phyloP scores from a whole-genome alignment of 2,797 vertebrate genomes.

The Coccyzus lansbergi region DNA sequence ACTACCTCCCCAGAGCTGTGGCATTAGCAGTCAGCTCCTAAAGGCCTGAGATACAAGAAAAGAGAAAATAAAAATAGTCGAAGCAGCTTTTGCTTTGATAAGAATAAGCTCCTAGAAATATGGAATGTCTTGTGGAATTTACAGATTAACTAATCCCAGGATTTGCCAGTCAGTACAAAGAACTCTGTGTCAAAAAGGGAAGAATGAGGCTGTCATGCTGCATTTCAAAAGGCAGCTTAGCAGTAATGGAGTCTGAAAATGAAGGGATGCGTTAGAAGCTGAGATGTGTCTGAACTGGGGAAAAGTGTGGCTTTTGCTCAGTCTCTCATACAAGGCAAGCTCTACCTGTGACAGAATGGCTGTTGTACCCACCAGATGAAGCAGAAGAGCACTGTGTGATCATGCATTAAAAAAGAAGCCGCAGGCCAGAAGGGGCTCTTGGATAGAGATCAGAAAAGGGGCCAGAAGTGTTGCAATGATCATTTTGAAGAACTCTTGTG shows the following conservation, averaged over 20 bases:
- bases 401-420: accelerated
- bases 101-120: not conserved
- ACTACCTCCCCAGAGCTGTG: not conserved
- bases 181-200: not conserved
- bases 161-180: not conserved
- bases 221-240: not conserved
- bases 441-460: not conserved
- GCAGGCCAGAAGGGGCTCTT: accelerated
- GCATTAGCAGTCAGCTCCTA: not conserved
- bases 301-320: not conserved
- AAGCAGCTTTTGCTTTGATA: constrained; percentile 1
- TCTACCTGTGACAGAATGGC: not conserved
- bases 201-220: not conserved
- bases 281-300: not conserved
- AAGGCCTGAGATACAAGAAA: not conserved
- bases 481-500: not conserved
- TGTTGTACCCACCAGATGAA: not conserved
- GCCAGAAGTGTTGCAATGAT: not conserved
- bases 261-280: not conserved
- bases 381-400: not conserved
- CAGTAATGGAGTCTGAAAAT: accelerated
- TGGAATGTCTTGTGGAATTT: not conserved
- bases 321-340: not conserved
- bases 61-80: not conserved
- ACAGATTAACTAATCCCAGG: constrained; percentile 13